Percentiles rank a stretch among this genome's conserved stretches.
Conservation (phyloP, 2,797 vertebrate species). For the Xenopus petersii region DNA sequence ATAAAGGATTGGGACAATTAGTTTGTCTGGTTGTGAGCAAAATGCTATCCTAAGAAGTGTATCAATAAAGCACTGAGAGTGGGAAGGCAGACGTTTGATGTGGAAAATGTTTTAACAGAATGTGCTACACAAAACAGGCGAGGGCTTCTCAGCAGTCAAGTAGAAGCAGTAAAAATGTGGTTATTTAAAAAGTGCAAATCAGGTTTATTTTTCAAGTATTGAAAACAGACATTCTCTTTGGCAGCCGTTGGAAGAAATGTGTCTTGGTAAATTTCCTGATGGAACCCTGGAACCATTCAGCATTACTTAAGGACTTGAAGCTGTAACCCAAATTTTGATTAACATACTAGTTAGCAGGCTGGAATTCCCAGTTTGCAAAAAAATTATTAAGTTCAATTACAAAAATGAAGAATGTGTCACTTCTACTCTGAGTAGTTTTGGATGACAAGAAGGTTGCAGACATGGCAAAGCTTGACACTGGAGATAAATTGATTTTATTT, state of each 20-base stretch:
- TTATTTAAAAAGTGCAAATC: constrained; percentile 68
- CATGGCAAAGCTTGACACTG: constrained; percentile 7
- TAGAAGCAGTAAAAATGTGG: constrained; percentile 62
- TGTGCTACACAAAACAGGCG: constrained; percentile 44
- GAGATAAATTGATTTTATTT: constrained; percentile 16
- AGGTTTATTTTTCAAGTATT: constrained; percentile 71
- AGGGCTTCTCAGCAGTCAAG: constrained; percentile 47
- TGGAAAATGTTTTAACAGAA: constrained; percentile 52
- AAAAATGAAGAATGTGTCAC: constrained; percentile 57
- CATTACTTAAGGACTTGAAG: constrained; percentile 67
- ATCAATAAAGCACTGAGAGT: constrained; percentile 40
- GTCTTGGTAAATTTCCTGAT: constrained; percentile 70
- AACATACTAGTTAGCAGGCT: constrained; percentile 65
- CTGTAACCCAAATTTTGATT: constrained; percentile 64
- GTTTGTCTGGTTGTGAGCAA: constrained; percentile 42
- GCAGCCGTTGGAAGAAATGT: constrained; percentile 66
- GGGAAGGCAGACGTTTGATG: constrained; percentile 49
- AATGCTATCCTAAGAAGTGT: constrained; percentile 17
- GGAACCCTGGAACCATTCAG: constrained; percentile 62
- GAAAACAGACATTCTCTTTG: constrained; percentile 71
- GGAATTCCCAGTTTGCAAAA: constrained; percentile 56
- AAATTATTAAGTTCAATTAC: constrained; percentile 57
- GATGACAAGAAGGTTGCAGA: constrained; percentile 5
- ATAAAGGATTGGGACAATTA: constrained; percentile 42
- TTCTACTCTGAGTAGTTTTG: constrained; percentile 44